Conservation (phyloP, 2,888 invertebrate genomes). For the Rhagophthalmus giganteus region DNA sequence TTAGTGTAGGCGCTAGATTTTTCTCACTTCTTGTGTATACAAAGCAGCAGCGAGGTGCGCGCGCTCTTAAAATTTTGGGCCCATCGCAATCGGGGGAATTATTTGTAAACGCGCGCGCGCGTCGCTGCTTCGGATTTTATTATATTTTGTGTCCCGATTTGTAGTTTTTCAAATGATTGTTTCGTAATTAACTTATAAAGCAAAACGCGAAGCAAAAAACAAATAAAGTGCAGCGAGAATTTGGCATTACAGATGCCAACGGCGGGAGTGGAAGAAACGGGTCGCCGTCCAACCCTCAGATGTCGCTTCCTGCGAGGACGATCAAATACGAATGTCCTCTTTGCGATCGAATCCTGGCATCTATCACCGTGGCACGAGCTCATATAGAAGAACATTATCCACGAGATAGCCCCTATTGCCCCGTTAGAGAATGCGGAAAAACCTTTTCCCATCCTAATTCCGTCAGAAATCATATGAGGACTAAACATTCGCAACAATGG, state of each 20-base stretch:
- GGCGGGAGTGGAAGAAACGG: slow-evolving; percentile 36
- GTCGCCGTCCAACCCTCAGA: slow-evolving; percentile 37
- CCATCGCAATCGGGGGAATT: too few relatives aligned
- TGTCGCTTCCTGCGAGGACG: slow-evolving; percentile 49
- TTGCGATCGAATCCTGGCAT: slow-evolving; percentile 68
- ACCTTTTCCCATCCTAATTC: slow-evolving; percentile 83
- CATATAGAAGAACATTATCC: slow-evolving; percentile 85
- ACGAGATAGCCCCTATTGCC: slow-evolving; percentile 80
- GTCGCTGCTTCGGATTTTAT: background rate
- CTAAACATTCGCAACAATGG: slow-evolving; percentile 81
- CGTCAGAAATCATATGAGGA: slow-evolving; percentile 84
- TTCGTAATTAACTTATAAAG: slow-evolving; percentile 11
- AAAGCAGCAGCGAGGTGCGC: too few relatives aligned
- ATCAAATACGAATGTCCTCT: slow-evolving; percentile 69
- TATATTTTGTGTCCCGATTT: background rate
- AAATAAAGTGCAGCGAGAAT: slow-evolving; percentile 47
- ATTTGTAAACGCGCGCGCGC: too few relatives aligned
- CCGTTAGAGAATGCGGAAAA: slow-evolving; percentile 74
- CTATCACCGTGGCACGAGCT: slow-evolving; percentile 68
- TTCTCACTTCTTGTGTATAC: slow-evolving; percentile 1
- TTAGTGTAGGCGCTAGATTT: slow-evolving; percentile 7
- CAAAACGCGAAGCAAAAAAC: slow-evolving; percentile 46
- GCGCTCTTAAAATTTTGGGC: too few relatives aligned
- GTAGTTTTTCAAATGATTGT: background rate
- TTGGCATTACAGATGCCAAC: slow-evolving; percentile 66